These are phyloP conservation scores for Athalia circularis DNA, from an alignment of 2,888 invertebrate species.

Conservation along the genomic window DNA sequence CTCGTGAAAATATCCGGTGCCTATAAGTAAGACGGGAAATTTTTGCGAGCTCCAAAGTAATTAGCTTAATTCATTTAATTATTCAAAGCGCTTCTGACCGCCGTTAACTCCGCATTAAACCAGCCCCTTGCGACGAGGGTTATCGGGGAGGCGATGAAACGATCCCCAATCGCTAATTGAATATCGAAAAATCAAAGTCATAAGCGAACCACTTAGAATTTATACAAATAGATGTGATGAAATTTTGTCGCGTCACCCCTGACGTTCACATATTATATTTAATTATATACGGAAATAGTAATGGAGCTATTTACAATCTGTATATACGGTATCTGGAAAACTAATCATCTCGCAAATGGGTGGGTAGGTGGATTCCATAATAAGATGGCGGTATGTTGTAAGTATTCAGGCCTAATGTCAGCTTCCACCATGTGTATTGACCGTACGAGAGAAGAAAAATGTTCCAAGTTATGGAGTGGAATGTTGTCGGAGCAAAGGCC, in stretches of 20 bases:
- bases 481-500: constrained; percentile 16
- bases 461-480: constrained; percentile 22
- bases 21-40: not conserved
- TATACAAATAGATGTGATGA: too few species aligned
- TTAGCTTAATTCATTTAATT: constrained; percentile 55
- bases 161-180: too few species aligned
- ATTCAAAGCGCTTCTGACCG: constrained; percentile 45
- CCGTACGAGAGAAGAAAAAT: constrained; percentile 1
- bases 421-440: not conserved
- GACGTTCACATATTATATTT: constrained; percentile 31
- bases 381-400: not conserved
- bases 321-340: not conserved
- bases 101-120: too few species aligned
- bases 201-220: too few species aligned
- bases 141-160: too few species aligned
- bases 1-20: too few species aligned
- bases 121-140: too few species aligned
- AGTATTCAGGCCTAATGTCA: not conserved
- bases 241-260: not conserved
- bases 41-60: constrained; percentile 44
- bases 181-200: too few species aligned
- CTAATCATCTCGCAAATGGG: not conserved
- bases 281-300: constrained; percentile 20
- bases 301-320: not conserved
- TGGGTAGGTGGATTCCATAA: not conserved